These are phyloP conservation scores for Pachypanchax playfairii DNA, from an alignment of 2,113 vertebrate genomes.

Conservation along the genomic window DNA sequence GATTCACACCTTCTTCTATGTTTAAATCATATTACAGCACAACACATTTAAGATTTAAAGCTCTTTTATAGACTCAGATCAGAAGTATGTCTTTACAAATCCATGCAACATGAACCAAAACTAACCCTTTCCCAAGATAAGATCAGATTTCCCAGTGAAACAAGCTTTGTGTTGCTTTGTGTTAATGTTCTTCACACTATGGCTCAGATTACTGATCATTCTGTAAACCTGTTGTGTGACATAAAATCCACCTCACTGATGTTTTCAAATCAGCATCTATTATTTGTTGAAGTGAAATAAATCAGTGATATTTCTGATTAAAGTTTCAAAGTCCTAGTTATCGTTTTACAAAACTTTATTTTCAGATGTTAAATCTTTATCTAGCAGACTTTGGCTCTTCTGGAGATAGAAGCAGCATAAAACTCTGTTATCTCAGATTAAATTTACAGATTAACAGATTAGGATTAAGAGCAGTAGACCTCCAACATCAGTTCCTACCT, in stretches of 20 bases:
- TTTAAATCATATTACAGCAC: no score
- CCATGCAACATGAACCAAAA: rapidly evolving
- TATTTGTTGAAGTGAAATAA: background rate
- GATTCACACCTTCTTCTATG: background rate
- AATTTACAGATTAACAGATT: background rate
- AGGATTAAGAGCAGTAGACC: background rate
- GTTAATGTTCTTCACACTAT: conserved; percentile 4
- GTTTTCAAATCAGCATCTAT: background rate
- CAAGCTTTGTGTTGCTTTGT: conserved; percentile 22
- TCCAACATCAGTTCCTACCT: conserved; percentile 43
- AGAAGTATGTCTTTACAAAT: background rate
- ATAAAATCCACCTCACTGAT: conserved; percentile 1
- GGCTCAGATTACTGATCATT: conserved; percentile 56
- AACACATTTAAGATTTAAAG: background rate
- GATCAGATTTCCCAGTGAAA: conserved; percentile 10
- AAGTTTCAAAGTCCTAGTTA: no score
- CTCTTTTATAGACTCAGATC: background rate
- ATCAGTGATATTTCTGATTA: no score
- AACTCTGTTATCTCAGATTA: background rate
- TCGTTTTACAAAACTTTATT: background rate
- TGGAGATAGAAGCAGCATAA: no score
- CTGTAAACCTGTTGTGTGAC: background rate
- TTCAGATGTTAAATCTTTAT: background rate
- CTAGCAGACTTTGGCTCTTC: background rate
- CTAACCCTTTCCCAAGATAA: background rate